phyloP scores from a whole-genome alignment of 2,113 vertebrate species.

The Odontophorus gujanensis region DNA sequence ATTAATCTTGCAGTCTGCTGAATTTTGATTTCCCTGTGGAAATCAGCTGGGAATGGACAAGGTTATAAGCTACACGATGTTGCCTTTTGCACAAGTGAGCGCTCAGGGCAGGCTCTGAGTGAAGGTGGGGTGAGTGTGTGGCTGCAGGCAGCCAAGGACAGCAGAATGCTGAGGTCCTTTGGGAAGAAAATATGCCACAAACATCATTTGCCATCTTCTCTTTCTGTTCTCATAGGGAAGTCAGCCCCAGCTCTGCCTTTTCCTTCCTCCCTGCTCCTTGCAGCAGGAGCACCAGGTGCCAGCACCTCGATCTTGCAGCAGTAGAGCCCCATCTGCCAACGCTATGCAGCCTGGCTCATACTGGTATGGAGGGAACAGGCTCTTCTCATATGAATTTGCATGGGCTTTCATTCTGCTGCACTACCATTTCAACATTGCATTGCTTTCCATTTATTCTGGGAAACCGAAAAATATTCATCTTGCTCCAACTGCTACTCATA shows the following conservation, averaged over 20 bases:
- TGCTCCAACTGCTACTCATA: not conserved
- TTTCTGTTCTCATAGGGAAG: not conserved
- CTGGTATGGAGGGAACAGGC: not conserved
- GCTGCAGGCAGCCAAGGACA: not conserved
- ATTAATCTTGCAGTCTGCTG: slow-evolving; percentile 31
- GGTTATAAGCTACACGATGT: not conserved
- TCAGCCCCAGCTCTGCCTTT: not conserved
- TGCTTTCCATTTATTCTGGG: not conserved
- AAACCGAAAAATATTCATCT: not conserved
- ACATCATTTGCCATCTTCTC: not conserved
- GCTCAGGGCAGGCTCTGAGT: not conserved
- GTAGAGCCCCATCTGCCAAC: not conserved
- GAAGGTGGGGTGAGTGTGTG: not conserved
- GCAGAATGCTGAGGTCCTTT: not conserved
- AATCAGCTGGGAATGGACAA: slow-evolving; percentile 35
- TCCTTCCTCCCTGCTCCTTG: rapidly evolving
- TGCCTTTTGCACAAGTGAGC: slow-evolving; percentile 16
- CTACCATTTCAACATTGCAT: rapidly evolving
- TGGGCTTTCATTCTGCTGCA: too few species aligned
- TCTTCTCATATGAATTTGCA: not conserved
- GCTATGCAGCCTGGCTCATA: rapidly evolving
- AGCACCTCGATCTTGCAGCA: not conserved
- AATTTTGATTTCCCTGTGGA: slow-evolving; percentile 67
- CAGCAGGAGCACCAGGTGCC: not conserved
- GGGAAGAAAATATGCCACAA: not conserved